Percentiles rank a stretch among this genome's conserved stretches.
Evolutionary conservation across 2,113 vertebrate species (phyloP).

Genomic region (Chlamydotis undulata): DNA sequence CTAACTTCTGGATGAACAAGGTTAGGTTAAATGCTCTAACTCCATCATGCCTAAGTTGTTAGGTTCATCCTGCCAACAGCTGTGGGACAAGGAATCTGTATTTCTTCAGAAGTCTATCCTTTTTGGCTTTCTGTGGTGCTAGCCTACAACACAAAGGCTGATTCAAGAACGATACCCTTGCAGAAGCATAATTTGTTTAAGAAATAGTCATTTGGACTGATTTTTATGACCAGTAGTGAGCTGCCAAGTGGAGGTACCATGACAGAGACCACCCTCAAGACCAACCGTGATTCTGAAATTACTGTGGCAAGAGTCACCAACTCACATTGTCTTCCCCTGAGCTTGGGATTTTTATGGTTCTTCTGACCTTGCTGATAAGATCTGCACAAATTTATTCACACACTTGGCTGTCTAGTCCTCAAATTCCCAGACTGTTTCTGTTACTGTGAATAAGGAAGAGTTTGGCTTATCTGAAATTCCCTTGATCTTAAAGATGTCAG

Average conservation of each 20-base stretch:
- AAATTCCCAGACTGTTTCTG: constrained; percentile 47
- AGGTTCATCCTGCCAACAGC: not conserved
- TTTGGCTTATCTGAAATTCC: constrained; percentile 14
- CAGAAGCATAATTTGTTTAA: not conserved
- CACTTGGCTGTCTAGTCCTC: not conserved
- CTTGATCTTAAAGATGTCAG: constrained; percentile 29
- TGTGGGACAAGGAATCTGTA: not conserved
- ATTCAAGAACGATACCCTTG: not conserved
- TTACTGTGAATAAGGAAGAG: not conserved
- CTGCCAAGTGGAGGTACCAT: not conserved
- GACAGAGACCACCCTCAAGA: not conserved
- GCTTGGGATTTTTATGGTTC: not conserved
- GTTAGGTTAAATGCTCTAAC: not conserved
- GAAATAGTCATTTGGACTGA: not conserved
- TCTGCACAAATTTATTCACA: not conserved
- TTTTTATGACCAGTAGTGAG: not conserved
- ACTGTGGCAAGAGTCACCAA: not conserved
- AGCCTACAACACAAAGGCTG: not conserved
- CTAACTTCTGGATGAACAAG: not conserved
- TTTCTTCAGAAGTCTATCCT: not conserved
- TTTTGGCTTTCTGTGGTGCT: not conserved
- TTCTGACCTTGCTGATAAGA: constrained; percentile 32
- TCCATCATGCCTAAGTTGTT: not conserved
- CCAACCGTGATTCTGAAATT: not conserved
- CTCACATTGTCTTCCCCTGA: not conserved